A percentile compares a stretch with the other conserved stretches of the same genome.
Conservation (phyloP, 2,797 vertebrate species). For the Pseudochromis fuscus region DNA sequence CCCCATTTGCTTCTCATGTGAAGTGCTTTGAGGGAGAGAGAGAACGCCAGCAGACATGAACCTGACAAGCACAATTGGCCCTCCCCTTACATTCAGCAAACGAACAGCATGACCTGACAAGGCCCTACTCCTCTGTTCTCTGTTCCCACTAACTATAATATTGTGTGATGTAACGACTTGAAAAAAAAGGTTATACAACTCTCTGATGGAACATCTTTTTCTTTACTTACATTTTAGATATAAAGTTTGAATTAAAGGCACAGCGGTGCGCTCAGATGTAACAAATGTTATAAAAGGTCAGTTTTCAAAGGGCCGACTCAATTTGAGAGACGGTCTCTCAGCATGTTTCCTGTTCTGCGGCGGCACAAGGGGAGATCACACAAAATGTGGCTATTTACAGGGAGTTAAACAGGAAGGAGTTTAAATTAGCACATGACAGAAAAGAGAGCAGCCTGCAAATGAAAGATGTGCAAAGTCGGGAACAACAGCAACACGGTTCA, state of each 20-base stretch:
- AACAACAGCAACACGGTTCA: conserved; percentile 1
- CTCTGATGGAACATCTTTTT: conserved; percentile 36
- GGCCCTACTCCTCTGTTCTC: conserved; percentile 1
- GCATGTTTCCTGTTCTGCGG: conserved; percentile 28
- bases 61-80: conserved; percentile 22
- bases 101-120: conserved; percentile 16
- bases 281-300: conserved; percentile 29
- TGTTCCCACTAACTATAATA: conserved; percentile 6
- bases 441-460: conserved; percentile 7
- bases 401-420: background rate
- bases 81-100: conserved; percentile 27
- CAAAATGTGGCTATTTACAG: conserved; percentile 18
- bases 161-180: conserved; percentile 8
- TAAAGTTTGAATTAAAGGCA: conserved; percentile 45
- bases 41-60: conserved; percentile 24
- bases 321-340: conserved; percentile 33
- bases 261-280: conserved; percentile 34
- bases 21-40: conserved; percentile 39
- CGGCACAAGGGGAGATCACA: background rate
- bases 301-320: conserved; percentile 41
- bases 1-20: conserved; percentile 70
- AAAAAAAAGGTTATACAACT: conserved; percentile 17
- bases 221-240: conserved; percentile 16
- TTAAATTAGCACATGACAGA: conserved; percentile 13
- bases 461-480: conserved; percentile 20